Percentiles rank a stretch among this genome's conserved stretches.
These are phyloP conservation scores for Agrenia bidenticulata DNA, from an alignment of 2,888 invertebrate species.

Conservation along the genomic window DNA sequence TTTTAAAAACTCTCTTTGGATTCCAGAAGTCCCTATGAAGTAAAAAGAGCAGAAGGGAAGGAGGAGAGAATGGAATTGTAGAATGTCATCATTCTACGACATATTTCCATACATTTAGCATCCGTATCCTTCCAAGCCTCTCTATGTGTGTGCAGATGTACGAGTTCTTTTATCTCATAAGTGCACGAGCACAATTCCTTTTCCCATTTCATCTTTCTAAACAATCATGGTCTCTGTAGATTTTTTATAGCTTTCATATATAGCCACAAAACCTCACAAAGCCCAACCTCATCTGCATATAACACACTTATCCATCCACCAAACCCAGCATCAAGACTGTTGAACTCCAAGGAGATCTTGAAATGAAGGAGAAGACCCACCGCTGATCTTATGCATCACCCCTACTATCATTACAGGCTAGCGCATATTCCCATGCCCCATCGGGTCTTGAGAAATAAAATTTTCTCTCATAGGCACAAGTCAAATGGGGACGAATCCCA, in stretches of 20 bases:
- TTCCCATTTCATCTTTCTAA: constrained; percentile 14
- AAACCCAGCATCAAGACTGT: too few relatives aligned
- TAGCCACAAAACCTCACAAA: background rate
- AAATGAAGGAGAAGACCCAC: background rate
- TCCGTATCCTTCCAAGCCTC: too few relatives aligned
- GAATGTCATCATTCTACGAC: too few relatives aligned
- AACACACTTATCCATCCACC: background rate
- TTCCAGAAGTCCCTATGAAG: too few relatives aligned
- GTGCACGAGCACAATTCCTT: constrained; percentile 4
- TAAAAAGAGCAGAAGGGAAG: too few relatives aligned
- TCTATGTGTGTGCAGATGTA: too few relatives aligned
- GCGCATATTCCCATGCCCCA: background rate
- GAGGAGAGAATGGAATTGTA: too few relatives aligned
- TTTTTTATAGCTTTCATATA: constrained; percentile 3
- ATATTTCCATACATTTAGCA: too few relatives aligned
- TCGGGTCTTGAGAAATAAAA: background rate
- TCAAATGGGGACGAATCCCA: background rate
- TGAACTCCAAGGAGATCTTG: background rate
- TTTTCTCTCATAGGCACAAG: background rate
- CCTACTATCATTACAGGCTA: background rate
- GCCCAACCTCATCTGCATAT: constrained; percentile 8
- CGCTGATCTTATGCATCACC: constrained; percentile 8
- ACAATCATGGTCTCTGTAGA: constrained; percentile 6
- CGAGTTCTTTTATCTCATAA: constrained; percentile 3
- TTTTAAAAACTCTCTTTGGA: too few relatives aligned